Percentiles rank a stretch among this genome's conserved stretches.
These are phyloP conservation scores for Yponomeuta plumbellus DNA, from an alignment of 2,888 invertebrate genomes.

Conservation along the genomic window DNA sequence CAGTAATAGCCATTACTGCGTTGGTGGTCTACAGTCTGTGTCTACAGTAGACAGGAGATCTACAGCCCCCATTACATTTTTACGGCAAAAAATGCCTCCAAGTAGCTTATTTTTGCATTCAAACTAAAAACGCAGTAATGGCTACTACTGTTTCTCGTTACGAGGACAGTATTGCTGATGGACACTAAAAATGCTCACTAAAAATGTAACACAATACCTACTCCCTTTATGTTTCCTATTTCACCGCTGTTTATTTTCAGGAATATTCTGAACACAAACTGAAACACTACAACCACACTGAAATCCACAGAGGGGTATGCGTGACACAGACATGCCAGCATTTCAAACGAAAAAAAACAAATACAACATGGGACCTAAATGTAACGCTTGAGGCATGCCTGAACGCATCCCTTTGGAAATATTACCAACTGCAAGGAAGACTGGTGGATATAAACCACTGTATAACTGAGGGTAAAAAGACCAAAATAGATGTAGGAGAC, in stretches of 20 bases:
- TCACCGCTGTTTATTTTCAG: slow-evolving; percentile 32
- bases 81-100: no score
- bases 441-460: slow-evolving; percentile 12
- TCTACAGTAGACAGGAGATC: no score
- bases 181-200: background rate
- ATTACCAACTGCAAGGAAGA: slow-evolving; percentile 43
- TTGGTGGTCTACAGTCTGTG: no score
- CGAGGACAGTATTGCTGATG: background rate
- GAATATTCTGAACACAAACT: slow-evolving; percentile 49
- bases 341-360: slow-evolving; percentile 29
- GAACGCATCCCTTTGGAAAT: slow-evolving; percentile 46
- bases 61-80: no score
- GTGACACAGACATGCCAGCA: slow-evolving; percentile 42
- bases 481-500: slow-evolving; percentile 3
- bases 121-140: no score
- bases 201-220: background rate
- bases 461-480: background rate
- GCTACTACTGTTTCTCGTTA: no score
- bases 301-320: slow-evolving; percentile 58
- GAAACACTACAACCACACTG: slow-evolving; percentile 58
- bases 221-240: background rate
- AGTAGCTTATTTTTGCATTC: no score
- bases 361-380: slow-evolving; percentile 33
- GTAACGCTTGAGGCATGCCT: slow-evolving; percentile 52
- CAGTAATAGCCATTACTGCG: background rate